Conservation (phyloP, 1,140 invertebrate genomes). For the Contarinia nasturtii region DNA sequence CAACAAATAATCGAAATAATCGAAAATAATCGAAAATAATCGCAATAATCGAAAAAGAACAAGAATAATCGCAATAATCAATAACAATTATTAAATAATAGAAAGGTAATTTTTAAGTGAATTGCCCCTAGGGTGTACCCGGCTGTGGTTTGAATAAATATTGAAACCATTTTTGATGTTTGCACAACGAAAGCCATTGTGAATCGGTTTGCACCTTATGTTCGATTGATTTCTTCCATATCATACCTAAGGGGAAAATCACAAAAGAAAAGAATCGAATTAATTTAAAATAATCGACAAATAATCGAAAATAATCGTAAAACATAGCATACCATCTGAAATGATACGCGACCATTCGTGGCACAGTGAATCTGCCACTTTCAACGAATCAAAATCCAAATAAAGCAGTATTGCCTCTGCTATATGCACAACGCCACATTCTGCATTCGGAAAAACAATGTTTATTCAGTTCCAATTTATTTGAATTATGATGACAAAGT, state of each 20-base stretch:
- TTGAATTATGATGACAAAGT: too few relatives aligned
- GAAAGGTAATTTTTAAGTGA: too few relatives aligned
- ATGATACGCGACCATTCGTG: conserved; percentile 96
- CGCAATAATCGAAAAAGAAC: too few relatives aligned
- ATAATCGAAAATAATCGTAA: too few relatives aligned
- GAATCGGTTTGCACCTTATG: conserved; percentile 86
- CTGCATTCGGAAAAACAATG: conserved; percentile 28
- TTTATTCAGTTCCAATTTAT: neutral
- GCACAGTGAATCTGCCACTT: conserved; percentile 87
- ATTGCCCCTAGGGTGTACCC: too few relatives aligned
- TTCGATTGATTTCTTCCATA: conserved; percentile 94
- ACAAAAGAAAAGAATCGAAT: too few relatives aligned
- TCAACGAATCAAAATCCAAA: conserved; percentile 86
- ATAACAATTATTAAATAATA: too few relatives aligned
- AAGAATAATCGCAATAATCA: too few relatives aligned
- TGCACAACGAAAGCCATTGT: conserved; percentile 88
- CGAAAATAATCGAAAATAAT: too few relatives aligned
- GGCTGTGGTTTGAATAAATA: conserved; percentile 89
- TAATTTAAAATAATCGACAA: too few relatives aligned
- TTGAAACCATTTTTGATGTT: conserved; percentile 86
- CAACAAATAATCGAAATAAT: too few relatives aligned
- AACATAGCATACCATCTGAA: conserved; percentile 90
- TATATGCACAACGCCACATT: conserved; percentile 92
- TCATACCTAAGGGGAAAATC: too few relatives aligned
- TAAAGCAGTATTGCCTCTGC: conserved; percentile 98